Percentiles rank a stretch among this genome's conserved stretches.
These are phyloP conservation scores for Hymenopus coronatus DNA, from an alignment of 2,888 invertebrate species.

Conservation along the genomic window DNA sequence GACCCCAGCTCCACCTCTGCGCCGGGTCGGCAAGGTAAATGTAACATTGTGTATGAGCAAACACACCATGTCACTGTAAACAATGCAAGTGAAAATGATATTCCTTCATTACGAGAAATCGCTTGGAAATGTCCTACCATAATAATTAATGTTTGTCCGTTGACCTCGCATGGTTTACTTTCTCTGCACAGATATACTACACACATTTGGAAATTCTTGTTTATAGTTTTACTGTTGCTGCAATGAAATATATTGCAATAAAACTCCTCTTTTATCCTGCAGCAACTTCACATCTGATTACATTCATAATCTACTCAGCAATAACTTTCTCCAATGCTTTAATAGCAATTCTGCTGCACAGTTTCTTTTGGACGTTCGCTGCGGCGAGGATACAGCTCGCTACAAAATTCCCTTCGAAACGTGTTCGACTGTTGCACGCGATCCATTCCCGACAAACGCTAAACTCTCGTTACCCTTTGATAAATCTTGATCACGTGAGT, in stretches of 20 bases:
- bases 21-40: not conserved
- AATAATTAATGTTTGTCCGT: not conserved
- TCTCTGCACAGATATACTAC: not conserved
- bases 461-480: too few relatives aligned
- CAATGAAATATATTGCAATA: not conserved
- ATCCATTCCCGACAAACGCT: too few relatives aligned
- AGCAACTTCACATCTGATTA: too few relatives aligned
- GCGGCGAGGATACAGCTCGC: too few relatives aligned
- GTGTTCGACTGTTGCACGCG: too few relatives aligned
- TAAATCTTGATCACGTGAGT: too few relatives aligned
- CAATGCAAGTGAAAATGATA: not conserved
- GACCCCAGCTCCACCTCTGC: not conserved
- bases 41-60: not conserved
- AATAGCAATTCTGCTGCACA: too few relatives aligned
- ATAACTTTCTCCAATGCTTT: too few relatives aligned
- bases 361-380: too few relatives aligned
- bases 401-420: too few relatives aligned
- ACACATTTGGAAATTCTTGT: not conserved
- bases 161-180: not conserved
- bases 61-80: not conserved
- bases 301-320: too few relatives aligned
- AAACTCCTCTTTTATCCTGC: too few relatives aligned
- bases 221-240: not conserved
- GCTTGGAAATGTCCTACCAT: not conserved
- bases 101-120: not conserved